Base-by-base conservation (phyloP, 2,888 invertebrate species). In the Melanchra persicariae region DNA sequence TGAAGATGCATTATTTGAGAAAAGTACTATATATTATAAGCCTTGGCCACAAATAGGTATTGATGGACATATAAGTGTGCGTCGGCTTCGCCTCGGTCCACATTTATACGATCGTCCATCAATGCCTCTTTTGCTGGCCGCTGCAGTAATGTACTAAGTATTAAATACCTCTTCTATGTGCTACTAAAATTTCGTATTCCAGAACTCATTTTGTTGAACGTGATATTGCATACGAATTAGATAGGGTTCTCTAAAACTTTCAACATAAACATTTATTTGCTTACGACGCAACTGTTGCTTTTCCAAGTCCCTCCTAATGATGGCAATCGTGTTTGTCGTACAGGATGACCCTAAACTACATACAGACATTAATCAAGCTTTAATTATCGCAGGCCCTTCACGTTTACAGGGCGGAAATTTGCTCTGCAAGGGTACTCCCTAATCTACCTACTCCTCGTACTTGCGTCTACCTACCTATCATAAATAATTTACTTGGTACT, bases 341-440 rank as follows among this genome's bases (percentile, higher is more conserved):
- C 64, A 74, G 78, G 75, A 77, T 76, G 70, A 81, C 78, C 74
- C 59, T 71, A 66, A 81, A 77, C 55, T 70, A 78, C 70, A 47
- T 66, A 70, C 34, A 77, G 63, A 74, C 81, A 87, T 88, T 85
- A 87, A 87, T 88, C 87, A 85, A 80, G 74, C 81, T 86, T 85
- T 88, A 88, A 87, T 80, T 84, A 87, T 85, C 84, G 76, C 71
- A 75, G 74, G 68, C 81, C 86, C 84, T 87, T 85, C 83, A 75
- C 83, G 79, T 82, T 85, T 85, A 74, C 81, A 82, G 78, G 79
- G 72, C 83, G 88, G 87, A 89, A 87, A 88, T 89, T 89, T 84
- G 81, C 77, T 85, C 83, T 67, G 78, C 70, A 78, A 86, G 74
- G 80, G 80, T 74, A 63, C 47, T 66, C 60, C 57, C 72, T 87